phyloP scores from a whole-genome alignment of 2,888 invertebrate genomes.

The Tortrix viridana region DNA sequence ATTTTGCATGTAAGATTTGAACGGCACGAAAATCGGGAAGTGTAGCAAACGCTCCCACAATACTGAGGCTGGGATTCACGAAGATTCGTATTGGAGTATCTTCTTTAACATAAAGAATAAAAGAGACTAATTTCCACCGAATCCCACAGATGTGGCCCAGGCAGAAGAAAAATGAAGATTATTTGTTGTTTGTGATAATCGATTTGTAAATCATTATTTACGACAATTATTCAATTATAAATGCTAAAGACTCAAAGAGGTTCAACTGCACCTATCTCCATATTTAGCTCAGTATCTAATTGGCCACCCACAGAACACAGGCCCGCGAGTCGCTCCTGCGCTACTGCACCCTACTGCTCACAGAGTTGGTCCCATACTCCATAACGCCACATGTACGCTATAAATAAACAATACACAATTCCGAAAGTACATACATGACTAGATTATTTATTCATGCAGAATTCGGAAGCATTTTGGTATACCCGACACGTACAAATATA shows the following conservation, averaged over 20 bases:
- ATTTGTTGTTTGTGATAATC: too few species aligned
- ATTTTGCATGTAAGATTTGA: too few species aligned
- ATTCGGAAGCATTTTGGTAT: constrained; percentile 83
- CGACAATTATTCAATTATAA: too few species aligned
- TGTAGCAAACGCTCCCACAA: too few species aligned
- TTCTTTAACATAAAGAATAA: too few species aligned
- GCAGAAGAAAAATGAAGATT: too few species aligned
- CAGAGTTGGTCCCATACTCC: constrained; percentile 82
- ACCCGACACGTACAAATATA: constrained; percentile 75
- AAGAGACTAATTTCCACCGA: too few species aligned
- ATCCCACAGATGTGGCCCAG: too few species aligned
- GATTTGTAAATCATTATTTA: too few species aligned
- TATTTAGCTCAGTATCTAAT: constrained; percentile 41
- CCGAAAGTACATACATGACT: constrained; percentile 84
- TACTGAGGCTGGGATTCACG: too few species aligned
- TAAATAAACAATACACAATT: constrained; percentile 80
- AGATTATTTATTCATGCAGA: constrained; percentile 84
- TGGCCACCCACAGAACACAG: constrained; percentile 22
- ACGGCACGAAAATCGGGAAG: too few species aligned
- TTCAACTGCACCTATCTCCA: constrained; percentile 26
- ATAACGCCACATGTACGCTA: constrained; percentile 74
- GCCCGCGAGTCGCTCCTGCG: constrained; percentile 32
- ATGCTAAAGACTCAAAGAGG: constrained; percentile 15
- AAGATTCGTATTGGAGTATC: too few species aligned
- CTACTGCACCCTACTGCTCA: constrained; percentile 54